Conservation (phyloP, 1,140 invertebrate species). For the Lutraria rhynchaena region DNA sequence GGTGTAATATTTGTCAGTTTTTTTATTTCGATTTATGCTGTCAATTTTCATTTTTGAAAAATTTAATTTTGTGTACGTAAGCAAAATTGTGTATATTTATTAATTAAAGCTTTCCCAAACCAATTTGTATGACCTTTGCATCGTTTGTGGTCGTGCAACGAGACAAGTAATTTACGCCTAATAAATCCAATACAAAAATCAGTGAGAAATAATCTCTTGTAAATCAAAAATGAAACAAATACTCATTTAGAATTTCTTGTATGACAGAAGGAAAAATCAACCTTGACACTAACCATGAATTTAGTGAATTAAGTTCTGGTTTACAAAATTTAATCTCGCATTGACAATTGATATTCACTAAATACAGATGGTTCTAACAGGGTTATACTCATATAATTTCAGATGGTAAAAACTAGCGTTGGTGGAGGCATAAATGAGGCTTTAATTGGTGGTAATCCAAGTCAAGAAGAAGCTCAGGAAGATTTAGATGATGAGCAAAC, state of each 20-base stretch:
- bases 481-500: not conserved
- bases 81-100: too few species aligned
- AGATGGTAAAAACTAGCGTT: not conserved
- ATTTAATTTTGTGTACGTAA: too few species aligned
- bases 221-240: not conserved
- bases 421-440: not conserved
- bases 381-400: not conserved
- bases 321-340: not conserved
- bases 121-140: too few species aligned
- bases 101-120: too few species aligned
- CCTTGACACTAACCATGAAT: not conserved
- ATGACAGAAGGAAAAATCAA: not conserved
- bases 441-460: conserved; percentile 12
- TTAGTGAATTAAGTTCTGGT: not conserved
- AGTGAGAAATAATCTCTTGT: not conserved
- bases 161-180: too few species aligned
- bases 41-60: too few species aligned
- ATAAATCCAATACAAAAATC: too few species aligned
- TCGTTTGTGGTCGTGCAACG: too few species aligned
- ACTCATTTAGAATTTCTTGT: not conserved
- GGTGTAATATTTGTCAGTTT: too few species aligned
- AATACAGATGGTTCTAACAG: not conserved
- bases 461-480: not conserved
- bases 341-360: not conserved
- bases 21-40: too few species aligned